Base-by-base conservation (phyloP, 1,140 invertebrate genomes). In the Venustaconcha ellipsiformis region DNA sequence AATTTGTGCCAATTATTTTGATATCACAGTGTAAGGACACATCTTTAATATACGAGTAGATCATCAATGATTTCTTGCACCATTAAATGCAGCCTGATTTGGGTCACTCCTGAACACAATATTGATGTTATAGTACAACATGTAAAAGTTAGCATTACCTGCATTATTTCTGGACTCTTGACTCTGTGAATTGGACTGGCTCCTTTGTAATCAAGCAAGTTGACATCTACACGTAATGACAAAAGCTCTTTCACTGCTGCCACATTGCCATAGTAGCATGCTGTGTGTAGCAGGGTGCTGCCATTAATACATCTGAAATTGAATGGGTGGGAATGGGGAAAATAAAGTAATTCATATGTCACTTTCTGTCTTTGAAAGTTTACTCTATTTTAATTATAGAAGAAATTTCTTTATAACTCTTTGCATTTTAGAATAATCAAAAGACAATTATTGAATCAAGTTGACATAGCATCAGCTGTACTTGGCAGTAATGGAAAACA, bases 201-300 rank as follows among this genome's bases (percentile, higher is more conserved):
- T 37, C 88, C 88, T 69, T 90, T 89, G 72, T 88, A 90, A 76
- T 90, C 89, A 23, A 77, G 66, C 12, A 88, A 67, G 60, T 88
- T 84, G 2, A 88, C 79, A 66, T 88, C 86, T 1, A 90, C 76
- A 18, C 85, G 77, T 17, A 85, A 76, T 5, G 77, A 73, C 3
- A 95, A 87, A 1, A 94, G 92, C 58, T 93, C 89, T 78, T 93
- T 91, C 57, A 95, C 89, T 15, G 94, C 84, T 64, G 91, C 91
- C 62, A 93, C 91, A 83, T 94, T 93, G 30, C 94, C 94, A 86
- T 95, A 94, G 68, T 94, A 94, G 65, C 93, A 92, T n/a, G 94
- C 91, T 67, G 93, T 94, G 86, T 95, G 94, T 57, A 95, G 91
- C 57, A 94, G 88, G 2, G 94, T 94, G 80, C 93, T 92, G 75